Evolutionary conservation across 2,888 invertebrate genomes (phyloP).

Genomic region (Temnothorax ravouxi): DNA sequence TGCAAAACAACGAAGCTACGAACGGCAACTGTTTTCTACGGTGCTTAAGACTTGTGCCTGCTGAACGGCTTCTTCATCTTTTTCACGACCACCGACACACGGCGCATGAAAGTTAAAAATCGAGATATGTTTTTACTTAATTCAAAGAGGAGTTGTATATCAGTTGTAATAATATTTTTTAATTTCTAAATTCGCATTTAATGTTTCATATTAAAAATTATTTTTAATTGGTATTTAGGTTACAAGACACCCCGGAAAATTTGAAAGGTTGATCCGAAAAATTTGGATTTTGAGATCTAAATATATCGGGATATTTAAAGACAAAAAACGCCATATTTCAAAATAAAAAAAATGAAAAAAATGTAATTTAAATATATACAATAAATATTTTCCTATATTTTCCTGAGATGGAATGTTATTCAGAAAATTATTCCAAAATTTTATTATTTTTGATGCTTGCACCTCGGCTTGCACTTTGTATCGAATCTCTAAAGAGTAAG

Average conservation of each 20-base stretch:
- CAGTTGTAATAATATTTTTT: neutral
- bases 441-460: neutral
- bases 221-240: neutral
- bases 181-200: neutral
- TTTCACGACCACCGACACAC: slow-evolving; percentile 5
- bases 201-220: neutral
- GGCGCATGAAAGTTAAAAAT: neutral
- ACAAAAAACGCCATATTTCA: neutral
- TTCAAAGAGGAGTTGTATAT: neutral
- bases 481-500: neutral
- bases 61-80: slow-evolving; percentile 19
- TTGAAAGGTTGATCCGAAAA: neutral
- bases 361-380: neutral
- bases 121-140: neutral
- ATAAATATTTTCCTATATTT: neutral
- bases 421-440: neutral
- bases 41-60: slow-evolving; percentile 15
- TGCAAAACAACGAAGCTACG: slow-evolving; percentile 62
- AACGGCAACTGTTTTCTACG: slow-evolving; percentile 27
- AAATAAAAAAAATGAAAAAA: neutral
- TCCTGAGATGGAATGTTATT: neutral
- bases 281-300: neutral
- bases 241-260: neutral
- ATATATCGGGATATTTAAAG: neutral
- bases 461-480: neutral